Conservation (phyloP, 1,140 invertebrate genomes). For the Bombus waltoni region DNA sequence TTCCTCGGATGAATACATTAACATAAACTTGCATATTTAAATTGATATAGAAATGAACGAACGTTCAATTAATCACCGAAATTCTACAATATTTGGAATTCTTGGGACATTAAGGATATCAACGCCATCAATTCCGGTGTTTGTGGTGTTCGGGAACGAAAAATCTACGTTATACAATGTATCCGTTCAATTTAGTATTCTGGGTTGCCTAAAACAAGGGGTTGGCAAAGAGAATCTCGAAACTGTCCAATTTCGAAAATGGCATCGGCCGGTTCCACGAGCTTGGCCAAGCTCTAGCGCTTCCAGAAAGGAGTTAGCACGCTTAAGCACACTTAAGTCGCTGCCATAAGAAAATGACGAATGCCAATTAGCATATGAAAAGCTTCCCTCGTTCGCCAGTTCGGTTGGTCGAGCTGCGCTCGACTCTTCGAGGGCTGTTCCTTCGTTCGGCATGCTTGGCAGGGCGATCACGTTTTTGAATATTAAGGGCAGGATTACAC, state of each 20-base stretch:
- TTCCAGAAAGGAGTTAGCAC: constrained; percentile 68
- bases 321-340: constrained; percentile 81
- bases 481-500: constrained; percentile 83
- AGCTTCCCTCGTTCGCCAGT: constrained; percentile 70
- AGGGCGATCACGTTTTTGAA: constrained; percentile 84
- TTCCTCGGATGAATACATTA: not conserved
- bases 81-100: not conserved
- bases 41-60: not conserved
- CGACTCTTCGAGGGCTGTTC: constrained; percentile 24
- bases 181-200: not conserved
- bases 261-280: not conserved
- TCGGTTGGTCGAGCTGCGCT: constrained; percentile 26
- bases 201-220: not conserved
- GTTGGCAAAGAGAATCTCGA: not conserved
- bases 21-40: not conserved
- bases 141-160: not conserved
- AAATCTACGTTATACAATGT: not conserved
- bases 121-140: not conserved
- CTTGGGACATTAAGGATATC: not conserved
- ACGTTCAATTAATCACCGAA: not conserved
- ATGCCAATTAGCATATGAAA: constrained; percentile 84
- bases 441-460: constrained; percentile 71
- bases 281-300: constrained; percentile 39
- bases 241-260: constrained; percentile 55
- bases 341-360: constrained; percentile 82